Evolutionary conservation across 2,888 invertebrate genomes (phyloP).

Genomic region (Agrochola litura): DNA sequence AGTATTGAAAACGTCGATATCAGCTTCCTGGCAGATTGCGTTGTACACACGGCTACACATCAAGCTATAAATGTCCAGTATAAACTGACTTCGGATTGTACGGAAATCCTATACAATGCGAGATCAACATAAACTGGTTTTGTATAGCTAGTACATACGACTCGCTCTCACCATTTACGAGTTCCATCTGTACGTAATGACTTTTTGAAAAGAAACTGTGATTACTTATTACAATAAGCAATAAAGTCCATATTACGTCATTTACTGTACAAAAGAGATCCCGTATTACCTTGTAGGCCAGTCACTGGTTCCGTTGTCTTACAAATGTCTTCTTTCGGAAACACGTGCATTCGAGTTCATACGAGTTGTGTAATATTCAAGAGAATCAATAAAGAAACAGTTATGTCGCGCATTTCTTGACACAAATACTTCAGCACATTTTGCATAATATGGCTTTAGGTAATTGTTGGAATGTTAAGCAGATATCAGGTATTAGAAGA

Average conservation of each 20-base stretch:
- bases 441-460: conserved; percentile 15
- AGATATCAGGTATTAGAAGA: background rate
- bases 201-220: conserved; percentile 17
- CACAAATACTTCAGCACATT: conserved; percentile 44
- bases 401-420: conserved; percentile 55
- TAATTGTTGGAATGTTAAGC: conserved; percentile 25
- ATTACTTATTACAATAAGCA: conserved; percentile 17
- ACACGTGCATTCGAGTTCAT: conserved; percentile 39
- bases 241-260: conserved; percentile 38
- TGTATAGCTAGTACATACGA: too few relatives aligned
- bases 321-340: conserved; percentile 36
- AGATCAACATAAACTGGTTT: too few relatives aligned
- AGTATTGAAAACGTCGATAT: too few relatives aligned
- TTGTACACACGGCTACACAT: too few relatives aligned
- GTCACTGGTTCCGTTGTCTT: conserved; percentile 3
- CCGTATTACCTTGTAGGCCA: conserved; percentile 44
- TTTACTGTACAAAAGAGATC: conserved; percentile 33
- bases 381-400: conserved; percentile 52
- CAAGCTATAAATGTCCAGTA: too few relatives aligned
- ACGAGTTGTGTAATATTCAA: conserved; percentile 53
- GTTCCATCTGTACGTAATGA: too few relatives aligned
- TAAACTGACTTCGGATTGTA: too few relatives aligned
- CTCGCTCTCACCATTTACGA: too few relatives aligned
- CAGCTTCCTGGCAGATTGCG: too few relatives aligned
- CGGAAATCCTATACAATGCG: too few relatives aligned